Conservation (phyloP, 2,113 vertebrate genomes). For the Sebastes schlegelii region DNA sequence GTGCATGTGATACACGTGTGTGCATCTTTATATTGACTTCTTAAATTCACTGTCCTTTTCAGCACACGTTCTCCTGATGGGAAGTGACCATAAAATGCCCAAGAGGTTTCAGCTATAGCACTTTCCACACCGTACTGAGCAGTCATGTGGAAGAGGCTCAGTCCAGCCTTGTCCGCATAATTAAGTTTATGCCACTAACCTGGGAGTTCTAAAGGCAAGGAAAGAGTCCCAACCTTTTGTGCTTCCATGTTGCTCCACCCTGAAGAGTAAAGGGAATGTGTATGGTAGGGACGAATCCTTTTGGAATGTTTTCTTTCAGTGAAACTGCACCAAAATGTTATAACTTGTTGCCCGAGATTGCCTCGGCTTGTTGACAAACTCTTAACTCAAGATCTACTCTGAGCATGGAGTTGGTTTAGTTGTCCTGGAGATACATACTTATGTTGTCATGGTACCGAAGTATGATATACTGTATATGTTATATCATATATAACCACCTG, state of each 20-base stretch:
- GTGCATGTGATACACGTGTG: background rate
- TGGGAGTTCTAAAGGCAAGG: background rate
- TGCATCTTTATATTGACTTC: background rate
- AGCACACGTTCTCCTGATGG: background rate
- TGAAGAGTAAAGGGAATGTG: background rate
- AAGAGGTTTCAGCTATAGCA: background rate
- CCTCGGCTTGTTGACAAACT: too few species aligned
- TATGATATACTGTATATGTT: too few species aligned
- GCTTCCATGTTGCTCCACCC: background rate
- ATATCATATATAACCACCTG: too few species aligned
- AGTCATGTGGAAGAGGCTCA: background rate
- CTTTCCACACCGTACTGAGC: background rate
- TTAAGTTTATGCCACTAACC: background rate
- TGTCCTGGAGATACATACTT: too few species aligned
- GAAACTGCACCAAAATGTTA: background rate
- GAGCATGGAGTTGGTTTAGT: too few species aligned
- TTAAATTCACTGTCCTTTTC: background rate
- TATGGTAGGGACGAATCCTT: background rate
- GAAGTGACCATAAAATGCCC: background rate
- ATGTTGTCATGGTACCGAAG: too few species aligned
- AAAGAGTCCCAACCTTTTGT: background rate
- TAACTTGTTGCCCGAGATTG: too few species aligned
- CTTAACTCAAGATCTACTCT: too few species aligned
- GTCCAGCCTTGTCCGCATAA: background rate
- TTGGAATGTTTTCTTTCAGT: background rate